Evolutionary conservation across 2,797 vertebrate genomes (phyloP).

Genomic region (Acropternis orthonyx): DNA sequence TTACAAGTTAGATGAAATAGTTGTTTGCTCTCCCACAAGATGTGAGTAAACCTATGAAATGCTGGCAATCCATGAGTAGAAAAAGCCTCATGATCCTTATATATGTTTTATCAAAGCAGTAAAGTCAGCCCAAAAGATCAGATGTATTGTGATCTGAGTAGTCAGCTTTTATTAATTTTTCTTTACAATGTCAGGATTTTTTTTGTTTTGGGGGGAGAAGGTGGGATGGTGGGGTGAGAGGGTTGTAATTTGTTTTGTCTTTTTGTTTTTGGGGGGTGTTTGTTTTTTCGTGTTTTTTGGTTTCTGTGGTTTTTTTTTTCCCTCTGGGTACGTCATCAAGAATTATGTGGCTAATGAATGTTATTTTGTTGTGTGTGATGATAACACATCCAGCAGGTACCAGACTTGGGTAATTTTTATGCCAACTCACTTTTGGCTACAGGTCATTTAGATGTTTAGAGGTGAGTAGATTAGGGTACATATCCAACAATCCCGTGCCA

Average conservation of each 20-base stretch:
- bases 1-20: neutral
- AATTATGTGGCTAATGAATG: neutral
- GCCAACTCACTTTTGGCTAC: fast-evolving
- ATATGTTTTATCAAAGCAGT: neutral
- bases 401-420: neutral
- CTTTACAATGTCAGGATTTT: neutral
- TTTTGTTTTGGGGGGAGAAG: fast-evolving
- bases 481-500: neutral
- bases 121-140: neutral
- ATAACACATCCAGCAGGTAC: neutral
- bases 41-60: neutral
- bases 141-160: neutral
- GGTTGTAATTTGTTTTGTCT: fast-evolving
- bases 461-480: neutral
- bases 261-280: no score
- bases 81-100: neutral
- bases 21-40: neutral
- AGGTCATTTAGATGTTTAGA: neutral
- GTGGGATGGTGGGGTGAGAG: no score
- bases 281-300: no score
- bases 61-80: neutral
- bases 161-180: neutral
- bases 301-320: no score
- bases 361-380: neutral
- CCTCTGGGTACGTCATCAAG: neutral